phyloP scores from a whole-genome alignment of 2,797 vertebrate species.

The Sebastes melanostomus region DNA sequence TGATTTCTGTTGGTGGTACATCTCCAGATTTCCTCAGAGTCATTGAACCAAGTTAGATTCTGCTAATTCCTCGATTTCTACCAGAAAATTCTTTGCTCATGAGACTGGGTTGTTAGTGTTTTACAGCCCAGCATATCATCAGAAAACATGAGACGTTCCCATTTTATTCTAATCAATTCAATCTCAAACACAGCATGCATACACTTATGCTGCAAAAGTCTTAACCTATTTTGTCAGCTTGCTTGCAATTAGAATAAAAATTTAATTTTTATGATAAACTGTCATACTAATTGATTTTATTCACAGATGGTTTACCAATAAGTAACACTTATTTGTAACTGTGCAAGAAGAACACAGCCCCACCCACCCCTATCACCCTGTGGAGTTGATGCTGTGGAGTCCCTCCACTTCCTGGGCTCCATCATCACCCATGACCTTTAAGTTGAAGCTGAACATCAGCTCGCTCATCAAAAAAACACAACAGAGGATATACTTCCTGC shows the following conservation, averaged over 20 bases:
- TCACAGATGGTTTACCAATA: neutral
- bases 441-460: too few species aligned
- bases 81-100: neutral
- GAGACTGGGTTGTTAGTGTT: neutral
- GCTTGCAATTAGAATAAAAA: neutral
- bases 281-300: neutral
- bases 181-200: neutral
- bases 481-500: neutral
- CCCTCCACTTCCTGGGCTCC: neutral
- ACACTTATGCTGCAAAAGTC: neutral
- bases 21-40: slow-evolving; percentile 17
- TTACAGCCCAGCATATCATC: slow-evolving; percentile 25
- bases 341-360: neutral
- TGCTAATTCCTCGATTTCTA: slow-evolving; percentile 11
- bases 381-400: neutral
- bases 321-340: neutral
- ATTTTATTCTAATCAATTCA: slow-evolving; percentile 12
- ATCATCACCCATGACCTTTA: neutral
- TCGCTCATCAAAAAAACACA: neutral
- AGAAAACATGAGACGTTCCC: slow-evolving; percentile 19
- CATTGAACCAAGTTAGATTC: slow-evolving; percentile 21
- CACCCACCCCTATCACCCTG: neutral
- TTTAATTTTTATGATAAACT: neutral
- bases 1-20: neutral
- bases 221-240: neutral